phyloP scores from a whole-genome alignment of 2,113 vertebrate species.

The Zeus faber region DNA sequence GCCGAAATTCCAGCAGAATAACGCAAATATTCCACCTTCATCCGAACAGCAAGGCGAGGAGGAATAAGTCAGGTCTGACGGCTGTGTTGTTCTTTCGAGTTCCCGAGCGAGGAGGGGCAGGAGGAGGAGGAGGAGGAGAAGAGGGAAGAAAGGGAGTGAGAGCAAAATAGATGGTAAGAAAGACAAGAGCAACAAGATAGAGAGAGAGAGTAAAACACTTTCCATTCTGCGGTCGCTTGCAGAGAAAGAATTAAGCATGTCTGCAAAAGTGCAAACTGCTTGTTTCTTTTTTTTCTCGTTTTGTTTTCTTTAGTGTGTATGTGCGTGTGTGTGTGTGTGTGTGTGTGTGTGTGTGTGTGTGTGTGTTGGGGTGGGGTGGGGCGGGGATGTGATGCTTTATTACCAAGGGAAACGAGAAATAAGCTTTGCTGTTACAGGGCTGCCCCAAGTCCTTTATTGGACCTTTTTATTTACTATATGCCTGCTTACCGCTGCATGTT shows the following conservation, averaged over 20 bases:
- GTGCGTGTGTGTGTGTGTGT: too few relatives aligned
- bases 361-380: too few relatives aligned
- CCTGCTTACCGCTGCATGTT: background rate
- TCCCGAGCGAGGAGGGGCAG: too few relatives aligned
- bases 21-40: constrained; percentile 55
- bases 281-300: background rate
- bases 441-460: background rate
- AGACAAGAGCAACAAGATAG: background rate
- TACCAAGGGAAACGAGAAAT: background rate
- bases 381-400: background rate
- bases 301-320: background rate
- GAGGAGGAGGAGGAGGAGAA: background rate
- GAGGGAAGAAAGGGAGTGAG: constrained; percentile 27
- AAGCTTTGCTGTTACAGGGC: background rate
- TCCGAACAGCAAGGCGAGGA: constrained; percentile 42
- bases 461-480: constrained; percentile 8
- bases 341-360: too few relatives aligned
- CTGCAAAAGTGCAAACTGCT: constrained; percentile 28
- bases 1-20: constrained; percentile 45
- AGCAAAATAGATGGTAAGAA: too few relatives aligned
- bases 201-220: constrained; percentile 25
- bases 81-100: too few relatives aligned
- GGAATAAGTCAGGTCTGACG: constrained; percentile 20
- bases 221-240: constrained; percentile 29
- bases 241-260: constrained; percentile 12